Evolutionary conservation across 1,140 invertebrate genomes (phyloP).

Genomic region (Trissolcus basalis): DNA sequence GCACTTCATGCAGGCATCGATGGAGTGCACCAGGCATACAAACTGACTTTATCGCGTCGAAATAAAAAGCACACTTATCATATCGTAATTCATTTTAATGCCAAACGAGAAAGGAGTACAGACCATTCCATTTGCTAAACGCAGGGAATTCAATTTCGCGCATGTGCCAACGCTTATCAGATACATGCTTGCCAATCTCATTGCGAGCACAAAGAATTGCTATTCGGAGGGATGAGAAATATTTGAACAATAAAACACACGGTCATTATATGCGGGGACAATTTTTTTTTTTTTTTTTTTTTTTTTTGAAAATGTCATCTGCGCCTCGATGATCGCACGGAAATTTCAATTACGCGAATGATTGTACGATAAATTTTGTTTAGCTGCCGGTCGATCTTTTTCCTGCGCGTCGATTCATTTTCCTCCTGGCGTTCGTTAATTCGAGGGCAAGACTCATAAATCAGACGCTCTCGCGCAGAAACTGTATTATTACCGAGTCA

Average conservation of each 20-base stretch:
- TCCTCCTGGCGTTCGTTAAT: slow-evolving; percentile 48
- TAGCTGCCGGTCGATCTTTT: slow-evolving; percentile 1
- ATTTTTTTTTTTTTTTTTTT: too few species aligned
- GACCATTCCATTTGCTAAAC: slow-evolving; percentile 11
- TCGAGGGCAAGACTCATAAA: slow-evolving; percentile 45
- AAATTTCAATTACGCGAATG: slow-evolving; percentile 16
- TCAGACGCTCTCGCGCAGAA: slow-evolving; percentile 46
- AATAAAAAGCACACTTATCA: slow-evolving; percentile 35
- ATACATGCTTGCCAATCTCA: slow-evolving; percentile 29
- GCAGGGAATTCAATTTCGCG: slow-evolving; percentile 12
- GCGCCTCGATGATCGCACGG: slow-evolving; percentile 24
- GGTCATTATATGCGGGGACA: too few species aligned
- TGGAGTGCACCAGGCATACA: slow-evolving; percentile 12
- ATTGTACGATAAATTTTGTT: slow-evolving; percentile 51
- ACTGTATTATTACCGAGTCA: slow-evolving; percentile 57
- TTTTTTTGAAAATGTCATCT: slow-evolving; percentile 13
- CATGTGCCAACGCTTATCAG: slow-evolving; percentile 28
- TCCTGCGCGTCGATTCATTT: slow-evolving; percentile 29
- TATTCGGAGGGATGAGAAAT: neutral
- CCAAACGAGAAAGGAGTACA: slow-evolving; percentile 12
- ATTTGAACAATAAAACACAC: too few species aligned
- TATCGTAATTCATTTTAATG: slow-evolving; percentile 41
- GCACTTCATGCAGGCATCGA: slow-evolving; percentile 32
- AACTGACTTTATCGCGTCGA: slow-evolving; percentile 29
- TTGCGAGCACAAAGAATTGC: slow-evolving; percentile 1